Base-by-base conservation (phyloP, 1,140 invertebrate genomes). In the Mamestra configurata region DNA sequence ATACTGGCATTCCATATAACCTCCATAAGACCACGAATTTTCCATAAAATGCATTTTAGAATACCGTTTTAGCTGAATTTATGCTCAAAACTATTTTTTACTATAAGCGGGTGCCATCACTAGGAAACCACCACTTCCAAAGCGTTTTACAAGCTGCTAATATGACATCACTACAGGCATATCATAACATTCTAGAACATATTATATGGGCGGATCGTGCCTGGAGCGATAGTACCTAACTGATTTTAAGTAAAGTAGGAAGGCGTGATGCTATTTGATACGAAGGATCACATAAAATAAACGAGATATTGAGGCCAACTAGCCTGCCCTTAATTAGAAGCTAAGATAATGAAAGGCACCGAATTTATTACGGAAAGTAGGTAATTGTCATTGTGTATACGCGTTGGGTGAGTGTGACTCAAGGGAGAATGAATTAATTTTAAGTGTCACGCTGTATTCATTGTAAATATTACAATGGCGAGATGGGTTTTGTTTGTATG, bases 401-500 rank as follows among this genome's bases (percentile, higher is more conserved):
- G 59, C 35, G 35, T 40, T 40, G 61, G 37, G 59, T 66, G 35
- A 13, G 61, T 64, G 59, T 66, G 35, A 13, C 27, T 40, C 35
- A 2, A 22, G 35, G 35, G 35, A 40, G 61, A 66, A 66, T 40
- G 40, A 66, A 66, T 40, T 66, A 66, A 66, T 66, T 40, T 66
- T 20, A 66, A 40, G 61, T 18, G 57, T 18, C n/a, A 13, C 27
- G 10, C 13, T 6, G 13, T 31, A 1, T 15, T 22, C n/a, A 18
- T 53, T 53, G 4, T 49, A 20, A 6, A 20, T 49, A 49, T n/a
- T n/a, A 49, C 46, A n/a, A n/a, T n/a, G n/a, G 49, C 1, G 49
- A 7, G 49, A 53, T 53, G 49, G 10, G 20, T 2, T 18, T 2
- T 22, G 11, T 27, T 55, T 11, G 4, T 55, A 11, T 13, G 22